phyloP scores from a whole-genome alignment of 2,113 vertebrate species.

The Pyxicephalus adspersus region DNA sequence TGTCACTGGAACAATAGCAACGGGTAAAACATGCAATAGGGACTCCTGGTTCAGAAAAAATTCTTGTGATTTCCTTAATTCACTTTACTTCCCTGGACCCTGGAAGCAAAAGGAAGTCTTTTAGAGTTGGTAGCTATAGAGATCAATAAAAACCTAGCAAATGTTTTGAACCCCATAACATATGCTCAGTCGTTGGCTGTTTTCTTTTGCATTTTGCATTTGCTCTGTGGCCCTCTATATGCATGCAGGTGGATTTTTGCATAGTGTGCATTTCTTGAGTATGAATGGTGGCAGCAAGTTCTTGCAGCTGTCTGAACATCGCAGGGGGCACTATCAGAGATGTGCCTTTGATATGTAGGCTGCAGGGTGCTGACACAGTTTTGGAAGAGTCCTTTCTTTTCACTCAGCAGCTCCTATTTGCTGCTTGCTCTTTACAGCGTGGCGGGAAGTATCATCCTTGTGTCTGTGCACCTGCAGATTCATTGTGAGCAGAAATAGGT shows the following conservation, averaged over 20 bases:
- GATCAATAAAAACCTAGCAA: too few species aligned
- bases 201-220: not conserved
- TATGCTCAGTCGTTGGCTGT: too few species aligned
- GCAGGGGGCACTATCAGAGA: not conserved
- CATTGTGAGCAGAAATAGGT: conserved; percentile 40
- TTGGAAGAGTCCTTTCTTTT: conserved; percentile 33
- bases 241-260: not conserved
- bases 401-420: conserved; percentile 9
- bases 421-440: not conserved
- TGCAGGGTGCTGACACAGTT: conserved; percentile 31
- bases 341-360: conserved; percentile 40
- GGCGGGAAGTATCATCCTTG: not conserved
- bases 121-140: too few species aligned
- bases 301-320: not conserved
- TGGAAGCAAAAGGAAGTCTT: too few species aligned
- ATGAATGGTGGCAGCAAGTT: not conserved
- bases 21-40: too few species aligned
- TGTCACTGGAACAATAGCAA: too few species aligned
- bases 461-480: conserved; percentile 47
- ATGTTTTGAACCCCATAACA: too few species aligned
- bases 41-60: too few species aligned
- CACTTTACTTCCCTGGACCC: too few species aligned
- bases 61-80: too few species aligned
- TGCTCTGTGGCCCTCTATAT: not conserved
- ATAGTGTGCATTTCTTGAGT: not conserved